Base-by-base conservation (phyloP, 2,113 vertebrate genomes). In the Phodopus roborovskii region DNA sequence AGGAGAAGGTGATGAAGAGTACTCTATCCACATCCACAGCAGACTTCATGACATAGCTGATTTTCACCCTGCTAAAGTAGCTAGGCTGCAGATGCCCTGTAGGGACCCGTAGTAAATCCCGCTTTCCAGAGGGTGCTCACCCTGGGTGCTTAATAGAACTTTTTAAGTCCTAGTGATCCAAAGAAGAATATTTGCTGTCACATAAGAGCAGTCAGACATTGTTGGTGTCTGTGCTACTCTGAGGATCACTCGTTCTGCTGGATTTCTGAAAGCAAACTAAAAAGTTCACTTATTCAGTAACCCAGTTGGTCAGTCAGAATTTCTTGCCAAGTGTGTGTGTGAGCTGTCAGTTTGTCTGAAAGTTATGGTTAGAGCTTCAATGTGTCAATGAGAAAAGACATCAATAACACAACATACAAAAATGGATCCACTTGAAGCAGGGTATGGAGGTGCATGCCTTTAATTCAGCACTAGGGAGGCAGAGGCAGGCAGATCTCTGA, bases 181-280 rank as follows among this genome's bases (percentile, higher is more conserved):
- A 42, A 36, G 70, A 56, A 58, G 28, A 81, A 53, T 74, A 50
- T 75, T 91, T 84, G 64, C 12, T 50, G 30, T 81, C 9, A 87
- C 36, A 13, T 50, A 83, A 68, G 42, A 92, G 88, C 75, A 77
- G 13, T 39, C 85, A 82, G 73, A 87, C 91, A 62, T 79, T 45
- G n/a, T 2, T 17, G 24, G 60, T 64, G 58, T 42, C 36, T 45
- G 5, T 68, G 48, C 15, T 73, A 24, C 92, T 88, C 79, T 42
- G 82, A 91, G 53, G 17, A 6, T 84, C 26, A 68, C 2, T 74
- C 7, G 50, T 78, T 53, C n/a, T 92, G 17, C 66, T 94, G n/a
- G 9, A 28, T 85, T 81, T 95, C 70, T 22, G 92, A 66, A 91
- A 90, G 82, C n/a, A 86, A 84, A 88, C 75, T 45, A 73, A 33